Base-by-base conservation (phyloP, 2,888 invertebrate species). In the Hypercompe scribonia region DNA sequence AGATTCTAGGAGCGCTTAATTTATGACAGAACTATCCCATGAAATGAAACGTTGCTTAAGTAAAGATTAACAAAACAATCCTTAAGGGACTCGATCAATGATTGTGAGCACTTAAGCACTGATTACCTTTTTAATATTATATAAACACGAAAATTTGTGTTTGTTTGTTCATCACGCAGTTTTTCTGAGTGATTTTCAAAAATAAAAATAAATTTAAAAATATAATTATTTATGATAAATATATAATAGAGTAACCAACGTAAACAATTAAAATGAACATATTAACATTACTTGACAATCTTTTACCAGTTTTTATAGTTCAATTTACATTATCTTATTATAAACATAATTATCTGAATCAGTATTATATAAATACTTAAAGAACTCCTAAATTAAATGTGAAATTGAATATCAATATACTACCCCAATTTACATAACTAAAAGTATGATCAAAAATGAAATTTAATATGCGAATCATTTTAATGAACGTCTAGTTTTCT, bases 401-500 rank as follows among this genome's bases (percentile, higher is more conserved):
- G 46, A 46, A 33, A 33, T 13, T 34, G 34, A 70, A 65, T 13
- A 10, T 50, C 34, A 34, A 50, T 36, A 33, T 21, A 24, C n/a
- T 50, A 63, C n/a, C 34, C 34, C 46, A 39, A 31, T 46, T 54
- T 24, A 69, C 61, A 24, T 61, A 69, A 69, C 39, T 69, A 69
- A 39, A 18, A 58, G n/a, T n/a, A 50, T 34, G 10, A 68, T 54
- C 34, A 54, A 18, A 18, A 24, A 21, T 18, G 18, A 58, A 36
- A 68, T 36, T 58, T 68, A 68, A 68, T 68, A 68, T 34, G 36
- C 54, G 58, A 58, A 39, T 28, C 36, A 61, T 39, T 18, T 68
- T 58, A 68, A 68, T 61, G n/a, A 39, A 69, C 18, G 39, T 4
- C 13, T 39, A 39, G 31, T 66, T 66, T 21, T 21, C 28, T 28